Evolutionary conservation across 1,140 invertebrate species (phyloP).

Genomic region (Orius insidiosus): DNA sequence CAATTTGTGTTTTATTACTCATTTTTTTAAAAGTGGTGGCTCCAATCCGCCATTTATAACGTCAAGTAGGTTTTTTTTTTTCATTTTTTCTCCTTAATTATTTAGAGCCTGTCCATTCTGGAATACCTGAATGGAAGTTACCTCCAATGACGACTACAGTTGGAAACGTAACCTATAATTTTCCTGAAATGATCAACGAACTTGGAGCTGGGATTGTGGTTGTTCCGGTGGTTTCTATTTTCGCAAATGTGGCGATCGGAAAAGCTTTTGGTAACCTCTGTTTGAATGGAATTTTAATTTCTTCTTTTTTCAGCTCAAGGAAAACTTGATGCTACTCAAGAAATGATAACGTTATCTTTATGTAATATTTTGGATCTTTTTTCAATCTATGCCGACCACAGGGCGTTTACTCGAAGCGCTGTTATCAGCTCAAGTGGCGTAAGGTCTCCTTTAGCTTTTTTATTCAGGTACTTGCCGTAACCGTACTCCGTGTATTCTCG

Average conservation of each 20-base stretch:
- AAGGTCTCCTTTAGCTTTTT: slow-evolving; percentile 42
- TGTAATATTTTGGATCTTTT: slow-evolving; percentile 57
- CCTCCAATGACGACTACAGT: slow-evolving; percentile 34
- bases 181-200: slow-evolving; percentile 38
- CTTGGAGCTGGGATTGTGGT: slow-evolving; percentile 48
- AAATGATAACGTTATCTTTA: slow-evolving; percentile 45
- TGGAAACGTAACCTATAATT: slow-evolving; percentile 36
- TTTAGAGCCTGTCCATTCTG: slow-evolving; percentile 39
- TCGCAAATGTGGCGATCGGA: slow-evolving; percentile 62
- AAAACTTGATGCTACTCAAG: slow-evolving; percentile 41
- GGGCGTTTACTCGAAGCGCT: slow-evolving; percentile 54
- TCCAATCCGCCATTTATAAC: slow-evolving; percentile 28
- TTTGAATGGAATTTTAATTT: no score
- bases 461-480: no score
- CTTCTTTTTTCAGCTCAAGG: slow-evolving; percentile 19
- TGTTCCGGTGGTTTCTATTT: slow-evolving; percentile 48
- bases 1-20: slow-evolving; percentile 39
- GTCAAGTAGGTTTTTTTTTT: slow-evolving; percentile 26
- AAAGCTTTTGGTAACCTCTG: slow-evolving; percentile 54
- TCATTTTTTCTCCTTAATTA: neutral
- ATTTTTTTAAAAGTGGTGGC: slow-evolving; percentile 18
- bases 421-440: slow-evolving; percentile 59
- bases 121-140: slow-evolving; percentile 34
- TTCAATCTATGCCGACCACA: slow-evolving; percentile 51
- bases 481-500: no score